phyloP scores from a whole-genome alignment of 2,113 vertebrate species.

The Myiozetetes cayanensis region DNA sequence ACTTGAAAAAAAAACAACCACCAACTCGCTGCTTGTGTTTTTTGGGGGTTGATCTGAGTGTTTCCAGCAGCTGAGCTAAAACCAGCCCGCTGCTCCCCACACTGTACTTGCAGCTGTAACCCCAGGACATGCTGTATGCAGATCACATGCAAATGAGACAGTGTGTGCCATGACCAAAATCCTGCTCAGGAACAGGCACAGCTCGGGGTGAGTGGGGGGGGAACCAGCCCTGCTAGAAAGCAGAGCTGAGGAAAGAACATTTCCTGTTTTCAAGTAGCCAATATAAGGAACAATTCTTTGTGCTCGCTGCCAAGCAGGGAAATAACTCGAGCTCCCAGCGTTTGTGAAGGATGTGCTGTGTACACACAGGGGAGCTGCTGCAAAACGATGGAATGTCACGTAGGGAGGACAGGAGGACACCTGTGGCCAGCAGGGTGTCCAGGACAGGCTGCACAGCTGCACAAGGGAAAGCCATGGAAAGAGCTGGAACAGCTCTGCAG shows the following conservation, averaged over 20 bases:
- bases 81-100: not conserved
- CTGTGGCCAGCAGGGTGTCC: not conserved
- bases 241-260: not conserved
- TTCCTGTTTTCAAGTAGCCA: slow-evolving; percentile 55
- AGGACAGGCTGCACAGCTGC: not conserved
- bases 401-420: not conserved
- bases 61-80: not conserved
- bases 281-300: not conserved
- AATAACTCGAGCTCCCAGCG: not conserved
- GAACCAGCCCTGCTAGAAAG: not conserved
- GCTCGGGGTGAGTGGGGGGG: not conserved
- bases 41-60: not conserved
- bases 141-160: not conserved
- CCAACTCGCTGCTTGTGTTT: not conserved
- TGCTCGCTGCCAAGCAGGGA: slow-evolving; percentile 28
- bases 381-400: not conserved
- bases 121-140: not conserved
- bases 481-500: not conserved
- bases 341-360: not conserved
- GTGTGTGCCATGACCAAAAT: not conserved
- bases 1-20: not conserved
- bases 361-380: not conserved
- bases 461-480: not conserved
- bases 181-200: not conserved
- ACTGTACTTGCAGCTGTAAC: not conserved